Conservation (phyloP, 2,113 vertebrate genomes). For the Sapayoa aenigma region DNA sequence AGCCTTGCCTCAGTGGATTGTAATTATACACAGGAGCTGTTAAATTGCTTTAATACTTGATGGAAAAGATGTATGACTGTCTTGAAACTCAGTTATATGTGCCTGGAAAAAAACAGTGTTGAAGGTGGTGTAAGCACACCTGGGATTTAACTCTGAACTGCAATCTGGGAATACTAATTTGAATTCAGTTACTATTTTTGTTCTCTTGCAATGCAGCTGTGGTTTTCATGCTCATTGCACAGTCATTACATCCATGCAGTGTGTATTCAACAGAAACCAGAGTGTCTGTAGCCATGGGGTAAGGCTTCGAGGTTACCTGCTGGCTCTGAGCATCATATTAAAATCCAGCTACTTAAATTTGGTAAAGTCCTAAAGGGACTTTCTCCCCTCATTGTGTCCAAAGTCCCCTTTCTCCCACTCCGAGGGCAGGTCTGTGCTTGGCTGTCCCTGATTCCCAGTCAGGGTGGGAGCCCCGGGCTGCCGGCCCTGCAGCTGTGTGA, state of each 20-base stretch:
- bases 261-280: background rate
- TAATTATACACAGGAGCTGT: background rate
- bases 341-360: background rate
- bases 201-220: background rate
- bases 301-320: background rate
- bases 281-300: background rate
- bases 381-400: background rate
- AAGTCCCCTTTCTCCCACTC: background rate
- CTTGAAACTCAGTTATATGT: background rate
- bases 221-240: background rate
- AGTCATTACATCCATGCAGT: background rate
- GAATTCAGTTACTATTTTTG: background rate
- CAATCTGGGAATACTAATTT: background rate
- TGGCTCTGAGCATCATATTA: background rate
- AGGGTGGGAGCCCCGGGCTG: background rate
- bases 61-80: background rate
- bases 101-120: background rate
- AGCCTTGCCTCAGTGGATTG: background rate
- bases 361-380: background rate
- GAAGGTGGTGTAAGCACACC: background rate
- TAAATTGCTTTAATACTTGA: background rate
- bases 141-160: background rate
- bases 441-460: background rate
- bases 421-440: background rate
- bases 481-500: no score